phyloP scores from a whole-genome alignment of 2,888 invertebrate genomes.

The Gonocerus acuteangulatus region DNA sequence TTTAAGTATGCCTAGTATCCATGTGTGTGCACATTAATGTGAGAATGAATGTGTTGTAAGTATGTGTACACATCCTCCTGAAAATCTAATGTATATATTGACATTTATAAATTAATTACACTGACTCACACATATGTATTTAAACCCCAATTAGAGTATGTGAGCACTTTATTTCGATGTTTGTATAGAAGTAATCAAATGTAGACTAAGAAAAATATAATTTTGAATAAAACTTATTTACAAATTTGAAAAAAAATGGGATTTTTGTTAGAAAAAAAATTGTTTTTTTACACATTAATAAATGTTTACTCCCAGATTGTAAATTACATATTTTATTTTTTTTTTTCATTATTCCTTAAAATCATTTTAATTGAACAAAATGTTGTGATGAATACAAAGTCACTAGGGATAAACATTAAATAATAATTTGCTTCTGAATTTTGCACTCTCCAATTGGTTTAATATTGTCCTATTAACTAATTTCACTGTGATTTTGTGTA shows the following conservation, averaged over 20 bases:
- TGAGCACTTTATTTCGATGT: slow-evolving; percentile 25
- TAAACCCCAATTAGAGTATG: slow-evolving; percentile 22
- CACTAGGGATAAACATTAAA: no score
- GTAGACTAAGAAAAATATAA: slow-evolving; percentile 22
- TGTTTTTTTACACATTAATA: slow-evolving; percentile 24
- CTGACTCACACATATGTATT: slow-evolving; percentile 20
- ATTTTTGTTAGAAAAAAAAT: slow-evolving; percentile 12
- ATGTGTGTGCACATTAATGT: slow-evolving; percentile 8
- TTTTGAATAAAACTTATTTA: slow-evolving; percentile 23
- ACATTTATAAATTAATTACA: slow-evolving; percentile 16
- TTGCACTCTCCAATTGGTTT: no score
- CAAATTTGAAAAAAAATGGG: slow-evolving; percentile 21
- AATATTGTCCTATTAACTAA: no score
- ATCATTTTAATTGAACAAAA: no score
- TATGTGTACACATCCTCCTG: slow-evolving; percentile 17
- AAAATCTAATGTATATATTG: slow-evolving; percentile 20
- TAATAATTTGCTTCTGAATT: no score
- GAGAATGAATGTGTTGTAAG: slow-evolving; percentile 16
- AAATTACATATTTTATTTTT: no score
- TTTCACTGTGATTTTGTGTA: no score
- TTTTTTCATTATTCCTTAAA: no score
- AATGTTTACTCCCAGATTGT: slow-evolving; percentile 19
- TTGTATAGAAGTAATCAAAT: slow-evolving; percentile 25
- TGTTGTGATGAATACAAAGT: no score
- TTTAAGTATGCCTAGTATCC: not conserved